Base-by-base conservation (phyloP, 2,888 invertebrate species). In the Troglohyphantes excavatus region DNA sequence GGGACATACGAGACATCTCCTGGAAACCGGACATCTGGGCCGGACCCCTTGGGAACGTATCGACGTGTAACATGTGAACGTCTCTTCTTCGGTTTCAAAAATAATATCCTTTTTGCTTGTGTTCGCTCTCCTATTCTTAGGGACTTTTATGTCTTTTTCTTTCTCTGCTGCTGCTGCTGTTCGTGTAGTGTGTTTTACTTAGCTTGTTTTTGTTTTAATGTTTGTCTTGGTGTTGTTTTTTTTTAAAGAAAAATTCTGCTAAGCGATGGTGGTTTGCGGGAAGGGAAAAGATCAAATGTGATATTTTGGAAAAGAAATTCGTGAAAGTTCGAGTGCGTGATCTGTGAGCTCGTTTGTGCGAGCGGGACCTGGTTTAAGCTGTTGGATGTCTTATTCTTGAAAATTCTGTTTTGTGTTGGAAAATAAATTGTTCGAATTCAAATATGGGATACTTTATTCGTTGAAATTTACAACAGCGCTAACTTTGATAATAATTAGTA, bases 41-140 rank as follows among this genome's bases (percentile, higher is more conserved):
- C 85, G 65, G 76, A 39, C 76, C 75, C 76, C 85, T 59, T 87
- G 87, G 87, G 87, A 87, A 87, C 79, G 72, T 87, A 87, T 87
- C 87, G 87, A 79, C 87, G 70, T 65, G 72, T 81, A 87, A 81
- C 87, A 87, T 39, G 87, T 87, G 87, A 79, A 63, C 46, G 63
- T 79, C 79, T 61, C 86, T 73, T 87, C 87, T 87, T 72, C 43
- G 87, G 87, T 87, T 87, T 79, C 87, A 87, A 87, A 85, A 87
- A 87, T 87, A 87, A 85, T 85, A 85, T 85, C 85, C 76, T 85
- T 85, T 78, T 67, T 59, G 29, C 27, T 78, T 63, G 33, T 53
- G 53, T n/a, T 2, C 17, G 53, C 17, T 19, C 72, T 72, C 21
- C 46, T 72, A 43, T 72, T 78, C 61, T 59, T 61, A 9, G 9